Conservation (phyloP, 2,888 invertebrate species). For the Cheilosia scutellata region DNA sequence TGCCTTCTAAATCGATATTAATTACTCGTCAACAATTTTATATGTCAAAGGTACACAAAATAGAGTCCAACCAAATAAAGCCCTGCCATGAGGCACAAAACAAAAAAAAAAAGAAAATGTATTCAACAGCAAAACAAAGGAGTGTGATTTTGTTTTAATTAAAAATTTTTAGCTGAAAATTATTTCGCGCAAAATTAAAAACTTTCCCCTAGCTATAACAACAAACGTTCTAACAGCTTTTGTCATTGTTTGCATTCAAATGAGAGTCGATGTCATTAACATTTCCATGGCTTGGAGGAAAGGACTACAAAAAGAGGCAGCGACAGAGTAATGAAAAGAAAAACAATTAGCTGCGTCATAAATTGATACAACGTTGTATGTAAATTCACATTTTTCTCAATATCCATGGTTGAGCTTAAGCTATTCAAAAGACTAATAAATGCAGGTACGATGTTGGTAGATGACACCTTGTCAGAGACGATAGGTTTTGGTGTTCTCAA, state of each 20-base stretch:
- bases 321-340: neutral
- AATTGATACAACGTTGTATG: constrained; percentile 6
- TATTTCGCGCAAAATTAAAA: constrained; percentile 48
- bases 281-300: constrained; percentile 18
- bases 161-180: constrained; percentile 26
- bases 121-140: neutral
- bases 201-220: constrained; percentile 16
- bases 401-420: no score
- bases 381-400: no score
- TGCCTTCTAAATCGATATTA: no score
- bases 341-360: constrained; percentile 32
- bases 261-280: constrained; percentile 38
- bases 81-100: neutral
- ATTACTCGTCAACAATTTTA: no score
- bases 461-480: no score
- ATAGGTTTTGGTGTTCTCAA: no score
- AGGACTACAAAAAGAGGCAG: neutral
- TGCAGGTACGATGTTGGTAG: no score
- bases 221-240: constrained; percentile 5
- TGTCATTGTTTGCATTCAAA: constrained; percentile 51
- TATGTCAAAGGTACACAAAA: no score
- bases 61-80: no score
- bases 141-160: constrained; percentile 32
- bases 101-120: neutral
- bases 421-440: no score